phyloP scores from a whole-genome alignment of 2,113 vertebrate species.

The Toxostoma redivivum region DNA sequence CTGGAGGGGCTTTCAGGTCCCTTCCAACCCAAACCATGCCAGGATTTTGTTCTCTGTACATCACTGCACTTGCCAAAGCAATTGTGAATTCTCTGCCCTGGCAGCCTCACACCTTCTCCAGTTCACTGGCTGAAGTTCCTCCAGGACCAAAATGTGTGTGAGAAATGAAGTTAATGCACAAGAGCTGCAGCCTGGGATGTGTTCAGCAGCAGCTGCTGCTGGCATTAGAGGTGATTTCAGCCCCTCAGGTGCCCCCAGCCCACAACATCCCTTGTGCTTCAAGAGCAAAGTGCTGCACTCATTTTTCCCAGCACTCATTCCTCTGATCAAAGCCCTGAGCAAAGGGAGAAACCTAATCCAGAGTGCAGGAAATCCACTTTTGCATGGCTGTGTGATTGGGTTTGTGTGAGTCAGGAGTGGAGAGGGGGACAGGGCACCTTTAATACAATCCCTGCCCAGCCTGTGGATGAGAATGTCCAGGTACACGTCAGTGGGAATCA shows the following conservation, averaged over 20 bases:
- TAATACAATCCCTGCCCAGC: background rate
- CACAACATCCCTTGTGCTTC: fast-evolving
- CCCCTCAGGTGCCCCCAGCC: background rate
- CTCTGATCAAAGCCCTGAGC: background rate
- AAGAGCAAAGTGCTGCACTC: background rate
- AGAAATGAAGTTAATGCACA: fast-evolving
- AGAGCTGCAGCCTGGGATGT: background rate
- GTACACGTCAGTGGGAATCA: background rate
- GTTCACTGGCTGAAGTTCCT: background rate
- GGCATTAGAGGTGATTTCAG: background rate
- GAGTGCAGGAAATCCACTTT: background rate
- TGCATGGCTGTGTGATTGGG: background rate
- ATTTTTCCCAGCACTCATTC: background rate
- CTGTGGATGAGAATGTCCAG: background rate
- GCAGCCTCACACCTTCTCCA: background rate
- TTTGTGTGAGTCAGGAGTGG: background rate
- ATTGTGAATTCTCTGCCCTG: background rate
- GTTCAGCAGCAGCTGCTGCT: background rate
- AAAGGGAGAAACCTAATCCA: background rate
- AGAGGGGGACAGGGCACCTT: background rate
- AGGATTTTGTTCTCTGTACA: background rate
- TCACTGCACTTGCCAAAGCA: background rate
- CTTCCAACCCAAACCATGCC: background rate
- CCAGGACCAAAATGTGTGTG: background rate
- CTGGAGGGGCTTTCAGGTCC: background rate